phyloP scores from a whole-genome alignment of 1,140 invertebrate species.

The Sarcophaga peregrina region DNA sequence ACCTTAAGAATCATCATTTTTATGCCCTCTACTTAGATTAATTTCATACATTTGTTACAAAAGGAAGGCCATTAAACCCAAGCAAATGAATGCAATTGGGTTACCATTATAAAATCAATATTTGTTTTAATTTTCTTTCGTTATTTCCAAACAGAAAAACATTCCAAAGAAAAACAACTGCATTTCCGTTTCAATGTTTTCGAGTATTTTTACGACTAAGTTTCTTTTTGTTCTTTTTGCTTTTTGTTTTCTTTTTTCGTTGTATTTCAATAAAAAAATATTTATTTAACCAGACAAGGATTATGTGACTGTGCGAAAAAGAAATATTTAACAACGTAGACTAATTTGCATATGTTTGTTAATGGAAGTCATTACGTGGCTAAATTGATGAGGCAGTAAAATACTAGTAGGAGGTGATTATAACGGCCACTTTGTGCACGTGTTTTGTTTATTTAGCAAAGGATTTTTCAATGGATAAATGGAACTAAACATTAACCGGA shows the following conservation, averaged over 20 bases:
- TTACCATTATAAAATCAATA: conserved; percentile 3
- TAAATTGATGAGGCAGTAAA: too few species aligned
- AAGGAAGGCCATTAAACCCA: neutral
- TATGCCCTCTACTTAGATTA: too few species aligned
- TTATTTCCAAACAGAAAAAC: neutral
- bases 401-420: too few species aligned
- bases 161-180: conserved; percentile 13
- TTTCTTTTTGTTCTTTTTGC: too few species aligned
- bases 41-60: too few species aligned
- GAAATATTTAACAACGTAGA: neutral
- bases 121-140: neutral
- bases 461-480: too few species aligned
- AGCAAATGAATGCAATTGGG: neutral
- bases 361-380: too few species aligned
- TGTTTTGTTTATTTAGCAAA: too few species aligned
- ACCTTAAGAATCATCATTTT: too few species aligned
- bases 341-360: neutral
- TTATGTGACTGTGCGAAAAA: conserved; percentile 8
- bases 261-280: neutral
- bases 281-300: conserved; percentile 12
- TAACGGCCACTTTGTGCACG: too few species aligned
- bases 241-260: too few species aligned
- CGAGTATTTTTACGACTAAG: neutral
- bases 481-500: too few species aligned
- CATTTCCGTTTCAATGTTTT: conserved; percentile 8